A percentile compares a stretch with the other conserved stretches of the same genome.
phyloP scores from a whole-genome alignment of 2,888 invertebrate genomes.

The Ophion ventricosus region DNA sequence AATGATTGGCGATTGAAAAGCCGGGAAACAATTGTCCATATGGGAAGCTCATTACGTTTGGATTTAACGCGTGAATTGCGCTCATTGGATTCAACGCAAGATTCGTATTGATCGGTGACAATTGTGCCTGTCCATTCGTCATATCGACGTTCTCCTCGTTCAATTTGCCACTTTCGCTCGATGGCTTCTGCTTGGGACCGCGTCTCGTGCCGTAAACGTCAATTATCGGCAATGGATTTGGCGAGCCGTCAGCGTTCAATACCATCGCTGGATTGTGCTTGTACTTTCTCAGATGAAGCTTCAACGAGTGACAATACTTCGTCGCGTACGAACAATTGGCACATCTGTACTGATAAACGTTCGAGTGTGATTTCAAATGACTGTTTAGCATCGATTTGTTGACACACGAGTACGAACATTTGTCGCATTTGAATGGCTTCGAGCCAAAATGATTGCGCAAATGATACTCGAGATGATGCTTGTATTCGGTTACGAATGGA shows the following conservation, averaged over 20 bases:
- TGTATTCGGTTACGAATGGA: slow-evolving; percentile 99
- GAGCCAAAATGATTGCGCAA: slow-evolving; percentile 96
- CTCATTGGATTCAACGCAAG: slow-evolving; percentile 49
- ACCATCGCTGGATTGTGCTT: slow-evolving; percentile 96
- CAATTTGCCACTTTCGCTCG: slow-evolving; percentile 42
- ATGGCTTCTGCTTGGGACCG: slow-evolving; percentile 89
- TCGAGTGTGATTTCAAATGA: slow-evolving; percentile 97
- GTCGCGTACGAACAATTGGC: slow-evolving; percentile 97
- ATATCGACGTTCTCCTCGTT: slow-evolving; percentile 40
- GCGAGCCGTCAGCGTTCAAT: slow-evolving; percentile 93
- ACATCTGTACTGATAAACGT: slow-evolving; percentile 96
- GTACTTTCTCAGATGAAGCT: slow-evolving; percentile 96
- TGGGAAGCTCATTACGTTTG: slow-evolving; percentile 79
- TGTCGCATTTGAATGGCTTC: slow-evolving; percentile 97
- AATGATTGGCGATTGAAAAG: slow-evolving; percentile 65
- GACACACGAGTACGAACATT: slow-evolving; percentile 96
- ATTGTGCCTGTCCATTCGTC: slow-evolving; percentile 58
- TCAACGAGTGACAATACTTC: slow-evolving; percentile 98
- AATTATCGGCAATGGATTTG: slow-evolving; percentile 94
- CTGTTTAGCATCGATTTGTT: slow-evolving; percentile 99
- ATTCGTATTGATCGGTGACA: slow-evolving; percentile 65
- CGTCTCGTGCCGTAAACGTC: slow-evolving; percentile 96
- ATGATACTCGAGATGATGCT: slow-evolving; percentile 99
- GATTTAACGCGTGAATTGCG: slow-evolving; percentile 64
- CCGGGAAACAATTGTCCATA: slow-evolving; percentile 69